Evolutionary conservation across 2,113 vertebrate genomes (phyloP).

Genomic region (Spea bombifrons): DNA sequence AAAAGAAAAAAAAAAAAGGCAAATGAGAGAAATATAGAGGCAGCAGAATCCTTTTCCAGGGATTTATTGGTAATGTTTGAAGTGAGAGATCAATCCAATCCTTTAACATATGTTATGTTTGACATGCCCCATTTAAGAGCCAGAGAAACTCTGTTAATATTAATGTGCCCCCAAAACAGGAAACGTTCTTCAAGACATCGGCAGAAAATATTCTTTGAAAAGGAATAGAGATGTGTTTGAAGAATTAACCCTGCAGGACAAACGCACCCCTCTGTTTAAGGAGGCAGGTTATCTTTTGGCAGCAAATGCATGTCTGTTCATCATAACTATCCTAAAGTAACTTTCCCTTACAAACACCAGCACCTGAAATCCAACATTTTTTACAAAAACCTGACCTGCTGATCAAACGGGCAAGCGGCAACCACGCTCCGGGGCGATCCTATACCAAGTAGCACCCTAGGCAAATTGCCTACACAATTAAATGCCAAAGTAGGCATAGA

Average conservation of each 20-base stretch:
- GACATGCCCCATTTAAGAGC: slow-evolving; percentile 8
- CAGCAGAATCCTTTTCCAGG: background rate
- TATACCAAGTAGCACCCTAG: no score
- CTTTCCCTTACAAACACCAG: no score
- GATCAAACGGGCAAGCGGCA: no score
- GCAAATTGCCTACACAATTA: no score
- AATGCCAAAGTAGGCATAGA: no score
- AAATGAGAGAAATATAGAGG: background rate
- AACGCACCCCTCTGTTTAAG: background rate
- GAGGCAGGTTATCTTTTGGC: background rate
- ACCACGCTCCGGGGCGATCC: no score
- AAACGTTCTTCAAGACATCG: slow-evolving; percentile 33
- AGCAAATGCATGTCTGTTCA: background rate
- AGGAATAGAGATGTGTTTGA: slow-evolving; percentile 41
- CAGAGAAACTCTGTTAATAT: slow-evolving; percentile 39
- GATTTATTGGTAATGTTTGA: background rate
- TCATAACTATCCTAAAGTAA: no score
- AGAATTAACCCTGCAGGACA: slow-evolving; percentile 24
- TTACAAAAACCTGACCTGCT: no score
- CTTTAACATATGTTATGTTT: slow-evolving; percentile 26
- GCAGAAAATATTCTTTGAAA: slow-evolving; percentile 33
- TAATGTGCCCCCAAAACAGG: slow-evolving; percentile 30
- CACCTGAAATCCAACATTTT: no score
- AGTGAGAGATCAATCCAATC: slow-evolving; percentile 1
- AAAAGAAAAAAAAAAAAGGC: background rate